Evolutionary conservation across 2,113 vertebrate species (phyloP).

Genomic region (Xenopus laevis): DNA sequence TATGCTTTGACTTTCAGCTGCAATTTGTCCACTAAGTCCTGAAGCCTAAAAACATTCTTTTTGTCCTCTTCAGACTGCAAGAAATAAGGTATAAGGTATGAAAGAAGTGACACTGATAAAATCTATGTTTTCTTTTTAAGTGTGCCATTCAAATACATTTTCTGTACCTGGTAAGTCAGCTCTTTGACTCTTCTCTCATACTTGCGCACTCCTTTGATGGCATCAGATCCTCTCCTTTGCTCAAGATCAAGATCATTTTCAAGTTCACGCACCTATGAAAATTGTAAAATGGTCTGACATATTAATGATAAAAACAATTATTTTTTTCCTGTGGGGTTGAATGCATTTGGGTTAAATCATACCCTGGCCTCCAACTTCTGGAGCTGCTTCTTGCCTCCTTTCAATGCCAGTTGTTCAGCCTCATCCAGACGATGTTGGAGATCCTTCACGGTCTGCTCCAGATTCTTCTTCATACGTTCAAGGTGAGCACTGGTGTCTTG

Average conservation of each 20-base stretch:
- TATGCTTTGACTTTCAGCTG: constrained; percentile 89
- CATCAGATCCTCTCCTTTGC: constrained; percentile 70
- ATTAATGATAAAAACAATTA: not conserved
- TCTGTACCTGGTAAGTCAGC: constrained; percentile 72
- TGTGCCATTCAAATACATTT: no score
- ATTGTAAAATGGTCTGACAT: not conserved
- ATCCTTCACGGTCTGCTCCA: no score
- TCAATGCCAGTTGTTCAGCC: constrained; percentile 61
- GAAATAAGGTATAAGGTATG: no score
- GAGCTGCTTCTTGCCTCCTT: constrained; percentile 61
- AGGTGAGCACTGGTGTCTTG: no score
- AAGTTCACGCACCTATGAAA: constrained; percentile 73
- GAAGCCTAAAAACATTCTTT: constrained; percentile 72
- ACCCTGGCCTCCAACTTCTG: constrained; percentile 75
- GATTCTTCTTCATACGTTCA: no score
- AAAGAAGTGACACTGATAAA: no score
- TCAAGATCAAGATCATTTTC: constrained; percentile 77
- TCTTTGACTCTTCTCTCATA: constrained; percentile 80
- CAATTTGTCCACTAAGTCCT: constrained; percentile 75
- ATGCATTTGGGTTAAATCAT: constrained; percentile 13
- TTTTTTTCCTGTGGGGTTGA: no score
- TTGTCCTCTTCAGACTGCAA: constrained; percentile 75
- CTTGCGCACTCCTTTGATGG: constrained; percentile 74
- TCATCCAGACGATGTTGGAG: no score
- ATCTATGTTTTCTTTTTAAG: no score